Conservation (phyloP, 2,888 invertebrate species). For the Drosophila prolongata region DNA sequence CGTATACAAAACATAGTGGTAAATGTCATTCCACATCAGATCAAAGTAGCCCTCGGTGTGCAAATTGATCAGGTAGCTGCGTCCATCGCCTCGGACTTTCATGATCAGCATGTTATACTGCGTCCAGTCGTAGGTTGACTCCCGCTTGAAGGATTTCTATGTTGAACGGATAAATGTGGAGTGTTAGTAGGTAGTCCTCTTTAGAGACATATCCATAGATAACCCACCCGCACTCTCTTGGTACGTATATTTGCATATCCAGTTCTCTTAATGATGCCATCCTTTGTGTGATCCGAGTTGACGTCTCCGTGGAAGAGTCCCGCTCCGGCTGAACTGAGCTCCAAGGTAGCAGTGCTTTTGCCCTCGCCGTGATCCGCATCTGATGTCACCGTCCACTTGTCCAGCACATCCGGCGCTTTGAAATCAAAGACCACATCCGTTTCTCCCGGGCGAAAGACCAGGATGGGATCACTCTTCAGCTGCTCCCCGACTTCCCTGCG, state of each 20-base stretch:
- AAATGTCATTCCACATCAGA: slow-evolving; percentile 94
- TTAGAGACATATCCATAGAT: too few species aligned
- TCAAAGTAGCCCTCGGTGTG: slow-evolving; percentile 91
- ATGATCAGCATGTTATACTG: slow-evolving; percentile 90
- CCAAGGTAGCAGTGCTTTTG: slow-evolving; percentile 88
- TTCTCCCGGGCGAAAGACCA: slow-evolving; percentile 87
- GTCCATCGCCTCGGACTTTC: slow-evolving; percentile 96
- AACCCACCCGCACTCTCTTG: slow-evolving; percentile 87
- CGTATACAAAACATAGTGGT: slow-evolving; percentile 94
- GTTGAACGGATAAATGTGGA: not conserved
- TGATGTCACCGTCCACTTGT: slow-evolving; percentile 89
- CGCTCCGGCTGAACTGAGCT: slow-evolving; percentile 88
- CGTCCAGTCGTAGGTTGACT: slow-evolving; percentile 90
- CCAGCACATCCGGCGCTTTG: slow-evolving; percentile 86
- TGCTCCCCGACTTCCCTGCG: slow-evolving; percentile 88
- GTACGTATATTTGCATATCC: slow-evolving; percentile 94
- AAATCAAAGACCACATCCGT: slow-evolving; percentile 91
- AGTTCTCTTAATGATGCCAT: slow-evolving; percentile 90
- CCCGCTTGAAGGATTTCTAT: slow-evolving; percentile 92
- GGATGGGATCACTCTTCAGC: slow-evolving; percentile 87
- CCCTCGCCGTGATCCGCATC: slow-evolving; percentile 94
- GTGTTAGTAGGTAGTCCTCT: not conserved
- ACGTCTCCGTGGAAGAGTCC: slow-evolving; percentile 90
- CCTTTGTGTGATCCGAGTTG: slow-evolving; percentile 89
- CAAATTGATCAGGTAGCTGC: slow-evolving; percentile 94